phyloP scores from a whole-genome alignment of 2,797 vertebrate species.

The Cynopterus sphinx region DNA sequence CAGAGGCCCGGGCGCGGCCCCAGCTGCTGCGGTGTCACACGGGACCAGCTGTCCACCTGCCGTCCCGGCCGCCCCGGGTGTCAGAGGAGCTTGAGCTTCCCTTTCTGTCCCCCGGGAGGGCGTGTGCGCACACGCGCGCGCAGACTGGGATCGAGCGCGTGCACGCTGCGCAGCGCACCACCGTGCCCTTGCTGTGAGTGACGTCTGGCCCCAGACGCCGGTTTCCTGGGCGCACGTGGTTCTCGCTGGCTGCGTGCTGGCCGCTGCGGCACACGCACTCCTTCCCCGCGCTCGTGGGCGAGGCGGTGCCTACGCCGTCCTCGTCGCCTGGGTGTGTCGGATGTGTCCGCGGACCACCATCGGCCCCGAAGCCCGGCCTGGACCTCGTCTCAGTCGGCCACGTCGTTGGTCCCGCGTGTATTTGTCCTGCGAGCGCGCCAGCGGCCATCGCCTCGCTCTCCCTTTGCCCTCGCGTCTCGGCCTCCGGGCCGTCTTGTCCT shows the following conservation, averaged over 20 bases:
- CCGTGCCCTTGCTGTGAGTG: neutral
- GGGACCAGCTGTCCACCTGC: neutral
- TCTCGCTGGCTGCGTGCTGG: neutral
- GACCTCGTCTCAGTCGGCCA: too few species aligned
- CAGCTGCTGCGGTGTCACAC: neutral
- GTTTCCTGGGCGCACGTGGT: neutral
- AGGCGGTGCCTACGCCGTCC: too few species aligned
- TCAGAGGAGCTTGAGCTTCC: neutral
- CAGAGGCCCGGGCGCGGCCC: too few species aligned
- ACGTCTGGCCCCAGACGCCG: neutral
- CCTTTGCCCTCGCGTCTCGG: fast-evolving
- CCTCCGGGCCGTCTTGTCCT: fast-evolving
- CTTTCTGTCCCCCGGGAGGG: neutral
- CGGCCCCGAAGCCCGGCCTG: too few species aligned
- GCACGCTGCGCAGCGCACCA: neutral
- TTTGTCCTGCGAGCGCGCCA: too few species aligned
- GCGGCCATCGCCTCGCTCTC: too few species aligned
- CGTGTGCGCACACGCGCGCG: too few species aligned
- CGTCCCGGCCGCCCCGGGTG: fast-evolving
- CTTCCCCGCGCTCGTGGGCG: neutral
- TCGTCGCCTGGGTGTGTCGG: too few species aligned
- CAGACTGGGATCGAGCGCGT: neutral
- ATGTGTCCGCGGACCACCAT: too few species aligned
- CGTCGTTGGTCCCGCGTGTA: too few species aligned
- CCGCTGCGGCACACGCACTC: neutral